Conservation (phyloP, 2,797 vertebrate species). For the Acrossocheilus fasciatus region DNA sequence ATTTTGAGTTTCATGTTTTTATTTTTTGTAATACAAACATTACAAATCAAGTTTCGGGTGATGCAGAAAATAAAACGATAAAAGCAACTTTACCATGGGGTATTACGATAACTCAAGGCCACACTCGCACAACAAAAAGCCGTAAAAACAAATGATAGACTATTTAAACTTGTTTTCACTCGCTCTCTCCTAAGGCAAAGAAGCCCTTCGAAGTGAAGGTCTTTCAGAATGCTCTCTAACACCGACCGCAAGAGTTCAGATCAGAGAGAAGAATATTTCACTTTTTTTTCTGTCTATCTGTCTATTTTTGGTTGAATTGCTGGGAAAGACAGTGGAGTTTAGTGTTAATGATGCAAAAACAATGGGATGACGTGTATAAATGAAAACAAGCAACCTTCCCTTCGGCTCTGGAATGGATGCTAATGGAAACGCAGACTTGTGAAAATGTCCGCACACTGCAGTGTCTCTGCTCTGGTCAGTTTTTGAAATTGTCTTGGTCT, state of each 20-base stretch:
- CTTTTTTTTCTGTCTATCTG: constrained; percentile 56
- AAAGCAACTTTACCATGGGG: constrained; percentile 83
- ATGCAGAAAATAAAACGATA: constrained; percentile 92
- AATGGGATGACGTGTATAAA: constrained; percentile 30
- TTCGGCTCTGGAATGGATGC: constrained; percentile 40
- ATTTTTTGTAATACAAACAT: constrained; percentile 77
- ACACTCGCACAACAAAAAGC: constrained; percentile 56
- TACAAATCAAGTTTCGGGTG: constrained; percentile 77
- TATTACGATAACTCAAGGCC: constrained; percentile 79
- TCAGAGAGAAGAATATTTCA: constrained; percentile 44
- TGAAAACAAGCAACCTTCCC: constrained; percentile 34
- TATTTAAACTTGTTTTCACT: constrained; percentile 56
- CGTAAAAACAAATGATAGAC: constrained; percentile 51
- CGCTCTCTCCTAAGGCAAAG: constrained; percentile 63
- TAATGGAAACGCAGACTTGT: constrained; percentile 29
- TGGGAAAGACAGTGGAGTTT: constrained; percentile 61
- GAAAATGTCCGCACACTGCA: constrained; percentile 30
- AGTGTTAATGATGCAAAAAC: constrained; percentile 58
- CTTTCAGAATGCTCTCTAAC: constrained; percentile 64
- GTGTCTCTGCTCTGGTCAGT: constrained; percentile 38
- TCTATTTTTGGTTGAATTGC: constrained; percentile 77
- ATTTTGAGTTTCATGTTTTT: constrained; percentile 89
- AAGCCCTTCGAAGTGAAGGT: constrained; percentile 66
- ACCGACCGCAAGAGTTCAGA: constrained; percentile 55
- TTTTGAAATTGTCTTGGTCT: constrained; percentile 31